Evolutionary conservation across 2,888 invertebrate genomes (phyloP), one percentile per base, ranked within the genome.

Genomic region (Oligia strigilis): DNA sequence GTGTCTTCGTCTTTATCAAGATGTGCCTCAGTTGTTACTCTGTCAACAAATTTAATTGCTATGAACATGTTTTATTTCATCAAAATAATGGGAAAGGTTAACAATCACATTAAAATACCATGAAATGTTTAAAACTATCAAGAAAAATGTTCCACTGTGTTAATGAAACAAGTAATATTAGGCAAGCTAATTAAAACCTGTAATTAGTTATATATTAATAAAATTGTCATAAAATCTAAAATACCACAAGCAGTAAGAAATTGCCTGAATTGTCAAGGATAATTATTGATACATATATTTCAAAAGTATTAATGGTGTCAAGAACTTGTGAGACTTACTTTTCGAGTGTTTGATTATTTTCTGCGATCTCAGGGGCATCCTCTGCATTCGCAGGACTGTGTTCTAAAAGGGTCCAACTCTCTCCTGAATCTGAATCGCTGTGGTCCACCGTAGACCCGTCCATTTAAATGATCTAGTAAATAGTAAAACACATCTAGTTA

Each of bases 361-460:
- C 93, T 23, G 90, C 74, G 71, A 93, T 88, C 58, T 93, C 93
- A 11, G 93, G 92, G 52, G 91, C 92, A 79, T 94, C 94, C 75
- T 95, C 94, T 4, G 89, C 93, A 75, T 92, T 92, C 2, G 91
- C 79, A 60, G 95, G 91, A 72, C 90, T 90, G 78, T 92, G 92
- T 75, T 97, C 97, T 73, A 97, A 90, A 83, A 97, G 89, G 70
- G 96, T 97, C 97, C 97, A 97, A 92, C 97, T 97, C 81, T 97
- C 97, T 67, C 97, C 96, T 52, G 97, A 97, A 91, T 97, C 97
- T n/a, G 97, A 97, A 91, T 97, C 97, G 88, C 97, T 97, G 86
- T 95, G 95, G 73, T 96, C 97, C 70, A 93, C 80, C 81, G 88
- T 89, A 80, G 93, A 91, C 83, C 93, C 94, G 91, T 97, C 97